A percentile compares a stretch with the other conserved stretches of the same genome.
Evolutionary conservation across 2,888 invertebrate species (phyloP).

Genomic region (Allolobophora icterica): DNA sequence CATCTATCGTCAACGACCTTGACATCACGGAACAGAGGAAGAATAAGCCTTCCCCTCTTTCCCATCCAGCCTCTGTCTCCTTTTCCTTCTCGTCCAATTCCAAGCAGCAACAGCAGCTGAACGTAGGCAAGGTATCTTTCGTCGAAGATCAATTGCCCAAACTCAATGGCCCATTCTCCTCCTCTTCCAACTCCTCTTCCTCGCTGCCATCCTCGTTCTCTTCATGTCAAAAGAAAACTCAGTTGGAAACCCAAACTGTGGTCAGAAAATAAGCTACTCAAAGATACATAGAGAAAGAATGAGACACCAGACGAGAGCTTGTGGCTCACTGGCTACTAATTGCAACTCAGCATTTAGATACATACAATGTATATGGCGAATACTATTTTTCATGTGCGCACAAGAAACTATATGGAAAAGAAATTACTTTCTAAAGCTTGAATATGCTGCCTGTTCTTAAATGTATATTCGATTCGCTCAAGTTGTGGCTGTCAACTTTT

Average conservation of each 20-base stretch:
- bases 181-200: no score
- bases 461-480: no score
- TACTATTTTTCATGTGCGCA: no score
- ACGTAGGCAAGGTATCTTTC: not conserved
- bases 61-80: not conserved
- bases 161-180: not conserved
- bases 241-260: not conserved
- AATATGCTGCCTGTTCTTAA: no score
- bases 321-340: not conserved
- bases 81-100: not conserved
- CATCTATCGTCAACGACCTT: slow-evolving; percentile 4
- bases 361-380: no score
- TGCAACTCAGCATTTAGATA: not conserved
- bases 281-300: not conserved
- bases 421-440: no score
- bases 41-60: not conserved
- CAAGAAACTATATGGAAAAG: no score
- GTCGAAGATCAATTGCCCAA: not conserved
- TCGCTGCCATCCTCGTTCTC: no score
- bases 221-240: not conserved
- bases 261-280: not conserved
- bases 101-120: not conserved
- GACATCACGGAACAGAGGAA: not conserved
- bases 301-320: not conserved
- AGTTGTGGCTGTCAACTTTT: no score